Evolutionary conservation across 2,113 vertebrate genomes (phyloP).

Genomic region (Nesoenas mayeri): DNA sequence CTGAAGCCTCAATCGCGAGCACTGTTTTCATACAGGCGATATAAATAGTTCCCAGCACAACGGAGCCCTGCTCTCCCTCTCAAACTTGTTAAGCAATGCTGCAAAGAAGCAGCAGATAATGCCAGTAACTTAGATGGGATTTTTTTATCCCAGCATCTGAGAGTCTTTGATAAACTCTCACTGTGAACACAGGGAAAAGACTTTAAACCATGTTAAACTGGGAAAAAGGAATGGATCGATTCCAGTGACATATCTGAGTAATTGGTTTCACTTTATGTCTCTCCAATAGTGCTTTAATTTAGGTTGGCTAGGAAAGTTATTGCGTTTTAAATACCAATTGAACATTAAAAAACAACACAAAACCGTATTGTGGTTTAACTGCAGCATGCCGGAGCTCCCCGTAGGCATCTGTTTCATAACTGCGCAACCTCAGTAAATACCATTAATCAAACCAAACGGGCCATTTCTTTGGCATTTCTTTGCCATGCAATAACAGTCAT

Average conservation of each 20-base stretch:
- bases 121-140: neutral
- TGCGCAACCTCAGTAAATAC: conserved; percentile 42
- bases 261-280: conserved; percentile 48
- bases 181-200: neutral
- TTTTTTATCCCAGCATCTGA: neutral
- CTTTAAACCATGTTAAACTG: neutral
- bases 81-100: conserved; percentile 8
- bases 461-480: conserved; percentile 33
- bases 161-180: neutral
- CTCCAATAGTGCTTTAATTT: conserved; percentile 58
- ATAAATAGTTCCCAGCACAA: conserved; percentile 58
- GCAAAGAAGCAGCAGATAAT: conserved; percentile 26
- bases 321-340: conserved; percentile 68
- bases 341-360: conserved; percentile 64
- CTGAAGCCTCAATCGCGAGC: conserved; percentile 58
- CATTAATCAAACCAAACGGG: conserved; percentile 63
- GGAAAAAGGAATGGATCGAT: conserved; percentile 19
- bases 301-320: conserved; percentile 63
- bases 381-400: conserved; percentile 51
- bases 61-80: conserved; percentile 35
- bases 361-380: conserved; percentile 68
- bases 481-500: neutral
- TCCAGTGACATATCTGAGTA: conserved; percentile 38
- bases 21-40: conserved; percentile 50
- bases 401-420: conserved; percentile 65